Conservation (phyloP, 2,888 invertebrate species). For the Trachelus tabidus region DNA sequence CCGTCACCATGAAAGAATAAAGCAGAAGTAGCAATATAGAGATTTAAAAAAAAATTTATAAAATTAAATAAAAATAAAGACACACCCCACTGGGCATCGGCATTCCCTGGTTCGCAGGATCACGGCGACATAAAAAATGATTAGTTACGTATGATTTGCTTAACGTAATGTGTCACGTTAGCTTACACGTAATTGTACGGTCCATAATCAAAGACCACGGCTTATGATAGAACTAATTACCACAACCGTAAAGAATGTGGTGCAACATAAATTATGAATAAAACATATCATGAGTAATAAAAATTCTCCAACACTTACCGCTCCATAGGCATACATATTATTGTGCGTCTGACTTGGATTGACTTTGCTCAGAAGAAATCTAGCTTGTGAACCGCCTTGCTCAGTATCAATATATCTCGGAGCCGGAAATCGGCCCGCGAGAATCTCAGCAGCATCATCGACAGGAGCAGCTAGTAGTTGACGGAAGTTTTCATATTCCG, state of each 20-base stretch:
- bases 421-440: slow-evolving; percentile 96
- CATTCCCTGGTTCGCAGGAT: slow-evolving; percentile 72
- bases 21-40: background rate
- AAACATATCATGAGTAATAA: background rate
- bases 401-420: slow-evolving; percentile 99
- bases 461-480: slow-evolving; percentile 95
- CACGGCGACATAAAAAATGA: slow-evolving; percentile 58
- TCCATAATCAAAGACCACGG: background rate
- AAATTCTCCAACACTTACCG: slow-evolving; percentile 73
- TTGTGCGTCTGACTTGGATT: slow-evolving; percentile 99
- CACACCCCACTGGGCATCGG: slow-evolving; percentile 78
- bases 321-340: slow-evolving; percentile 96
- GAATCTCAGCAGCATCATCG: slow-evolving; percentile 96
- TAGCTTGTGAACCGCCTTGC: slow-evolving; percentile 98
- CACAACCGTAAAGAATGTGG: background rate
- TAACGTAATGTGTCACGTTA: background rate
- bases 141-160: slow-evolving; percentile 47
- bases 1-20: slow-evolving; percentile 23
- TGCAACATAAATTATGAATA: background rate
- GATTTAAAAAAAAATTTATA: slow-evolving; percentile 25
- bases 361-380: slow-evolving; percentile 97
- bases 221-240: background rate
- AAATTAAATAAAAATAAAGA: slow-evolving; percentile 66
- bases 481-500: slow-evolving; percentile 97
- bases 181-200: background rate